Conservation (phyloP, 1,140 invertebrate species). For the Bilobella aurantiaca region DNA sequence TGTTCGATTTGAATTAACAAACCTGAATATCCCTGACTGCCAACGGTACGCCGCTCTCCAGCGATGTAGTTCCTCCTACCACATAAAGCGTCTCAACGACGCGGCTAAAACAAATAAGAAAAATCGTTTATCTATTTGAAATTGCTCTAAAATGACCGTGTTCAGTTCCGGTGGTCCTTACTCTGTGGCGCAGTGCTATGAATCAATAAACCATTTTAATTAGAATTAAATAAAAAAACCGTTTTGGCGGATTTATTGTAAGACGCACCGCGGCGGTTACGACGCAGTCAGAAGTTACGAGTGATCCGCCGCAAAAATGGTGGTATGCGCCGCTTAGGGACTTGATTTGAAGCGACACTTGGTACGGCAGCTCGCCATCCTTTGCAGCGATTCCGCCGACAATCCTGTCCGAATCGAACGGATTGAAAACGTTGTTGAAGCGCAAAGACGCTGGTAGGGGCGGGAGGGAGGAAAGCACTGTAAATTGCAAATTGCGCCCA, state of each 20-base stretch:
- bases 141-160: too few relatives aligned
- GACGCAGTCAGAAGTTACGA: neutral
- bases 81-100: too few relatives aligned
- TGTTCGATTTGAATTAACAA: too few relatives aligned
- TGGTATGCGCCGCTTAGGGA: neutral
- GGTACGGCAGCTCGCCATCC: slow-evolving; percentile 8
- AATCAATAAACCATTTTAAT: too few relatives aligned
- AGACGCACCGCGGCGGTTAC: slow-evolving; percentile 9
- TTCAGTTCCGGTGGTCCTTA: too few relatives aligned
- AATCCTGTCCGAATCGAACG: slow-evolving; percentile 11
- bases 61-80: too few relatives aligned
- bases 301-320: slow-evolving; percentile 22
- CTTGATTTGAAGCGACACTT: slow-evolving; percentile 19
- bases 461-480: neutral
- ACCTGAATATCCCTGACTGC: too few relatives aligned
- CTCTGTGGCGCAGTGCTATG: slow-evolving; percentile 10
- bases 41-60: neutral
- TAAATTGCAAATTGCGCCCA: slow-evolving; percentile 6
- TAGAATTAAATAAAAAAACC: too few relatives aligned
- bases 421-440: neutral
- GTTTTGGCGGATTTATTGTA: too few relatives aligned
- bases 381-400: slow-evolving; percentile 12
- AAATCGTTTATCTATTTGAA: too few relatives aligned
- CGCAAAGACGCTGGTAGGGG: slow-evolving; percentile 1
- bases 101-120: too few relatives aligned